Conservation (phyloP, 1,140 invertebrate species). For the Chrysoperla carnea region DNA sequence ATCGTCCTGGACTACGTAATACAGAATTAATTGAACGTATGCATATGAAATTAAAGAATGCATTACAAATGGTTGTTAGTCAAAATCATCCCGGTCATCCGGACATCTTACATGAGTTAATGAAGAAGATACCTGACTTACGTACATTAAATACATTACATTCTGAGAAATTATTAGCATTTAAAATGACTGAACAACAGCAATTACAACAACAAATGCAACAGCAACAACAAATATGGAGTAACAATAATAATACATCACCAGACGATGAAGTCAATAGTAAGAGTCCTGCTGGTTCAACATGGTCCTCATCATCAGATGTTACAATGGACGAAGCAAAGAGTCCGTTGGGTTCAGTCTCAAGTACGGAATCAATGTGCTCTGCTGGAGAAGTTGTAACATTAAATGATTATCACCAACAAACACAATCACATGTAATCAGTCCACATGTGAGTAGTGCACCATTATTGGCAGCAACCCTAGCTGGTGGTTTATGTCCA, state of each 20-base stretch:
- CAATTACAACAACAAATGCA: constrained; percentile 50
- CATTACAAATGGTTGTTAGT: constrained; percentile 71
- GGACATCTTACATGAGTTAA: constrained; percentile 65
- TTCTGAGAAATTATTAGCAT: constrained; percentile 86
- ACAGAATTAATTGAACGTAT: constrained; percentile 82
- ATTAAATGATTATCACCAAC: constrained; percentile 38
- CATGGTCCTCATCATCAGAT: constrained; percentile 50
- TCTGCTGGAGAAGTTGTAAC: constrained; percentile 41
- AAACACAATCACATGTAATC: constrained; percentile 14
- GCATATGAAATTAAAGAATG: constrained; percentile 71
- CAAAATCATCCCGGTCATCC: constrained; percentile 68
- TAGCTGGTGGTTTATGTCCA: constrained; percentile 47
- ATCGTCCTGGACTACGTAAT: constrained; percentile 82
- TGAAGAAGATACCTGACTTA: constrained; percentile 89
- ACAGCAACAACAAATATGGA: constrained; percentile 30
- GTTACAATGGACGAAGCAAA: constrained; percentile 59
- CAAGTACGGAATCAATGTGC: constrained; percentile 62
- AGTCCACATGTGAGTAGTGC: constrained; percentile 35
- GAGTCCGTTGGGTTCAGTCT: constrained; percentile 68
- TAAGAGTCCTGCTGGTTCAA: constrained; percentile 34
- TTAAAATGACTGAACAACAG: constrained; percentile 78
- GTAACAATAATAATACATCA: constrained; percentile 6
- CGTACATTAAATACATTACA: constrained; percentile 89
- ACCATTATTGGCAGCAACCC: constrained; percentile 55
- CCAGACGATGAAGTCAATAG: constrained; percentile 36